Evolutionary conservation across 2,888 invertebrate genomes (phyloP).

Genomic region (Lasioglossum calceatum): DNA sequence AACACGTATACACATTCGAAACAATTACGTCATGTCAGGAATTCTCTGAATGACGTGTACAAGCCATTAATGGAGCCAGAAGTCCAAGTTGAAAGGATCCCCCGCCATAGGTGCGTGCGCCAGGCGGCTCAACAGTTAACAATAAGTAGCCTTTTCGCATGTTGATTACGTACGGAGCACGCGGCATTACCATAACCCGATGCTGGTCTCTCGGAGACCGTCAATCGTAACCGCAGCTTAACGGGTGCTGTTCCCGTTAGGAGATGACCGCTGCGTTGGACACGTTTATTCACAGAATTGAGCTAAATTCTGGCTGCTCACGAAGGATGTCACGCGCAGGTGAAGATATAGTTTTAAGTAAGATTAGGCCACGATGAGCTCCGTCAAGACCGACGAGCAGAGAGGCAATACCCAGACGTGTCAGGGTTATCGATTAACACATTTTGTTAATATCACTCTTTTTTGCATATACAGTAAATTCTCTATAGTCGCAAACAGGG

Average conservation of each 20-base stretch:
- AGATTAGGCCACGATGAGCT: too few relatives aligned
- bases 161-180: conserved; percentile 43
- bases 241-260: conserved; percentile 55
- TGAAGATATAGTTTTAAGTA: too few relatives aligned
- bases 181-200: conserved; percentile 55
- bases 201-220: conserved; percentile 25
- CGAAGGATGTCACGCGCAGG: too few relatives aligned
- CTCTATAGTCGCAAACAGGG: too few relatives aligned
- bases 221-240: conserved; percentile 51
- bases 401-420: too few relatives aligned
- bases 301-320: neutral
- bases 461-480: too few relatives aligned
- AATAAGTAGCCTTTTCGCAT: conserved; percentile 58
- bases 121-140: conserved; percentile 16
- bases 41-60: conserved; percentile 19
- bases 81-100: conserved; percentile 16
- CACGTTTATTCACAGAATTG: conserved; percentile 22
- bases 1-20: conserved; percentile 3
- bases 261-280: conserved; percentile 7
- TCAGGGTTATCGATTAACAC: too few relatives aligned
- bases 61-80: conserved; percentile 18
- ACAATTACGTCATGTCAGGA: conserved; percentile 17
- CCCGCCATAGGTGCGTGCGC: conserved; percentile 19
- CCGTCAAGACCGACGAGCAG: too few relatives aligned
- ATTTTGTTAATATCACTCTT: too few relatives aligned